phyloP scores from a whole-genome alignment of 2,888 invertebrate genomes.

The Drosophila sordidula region DNA sequence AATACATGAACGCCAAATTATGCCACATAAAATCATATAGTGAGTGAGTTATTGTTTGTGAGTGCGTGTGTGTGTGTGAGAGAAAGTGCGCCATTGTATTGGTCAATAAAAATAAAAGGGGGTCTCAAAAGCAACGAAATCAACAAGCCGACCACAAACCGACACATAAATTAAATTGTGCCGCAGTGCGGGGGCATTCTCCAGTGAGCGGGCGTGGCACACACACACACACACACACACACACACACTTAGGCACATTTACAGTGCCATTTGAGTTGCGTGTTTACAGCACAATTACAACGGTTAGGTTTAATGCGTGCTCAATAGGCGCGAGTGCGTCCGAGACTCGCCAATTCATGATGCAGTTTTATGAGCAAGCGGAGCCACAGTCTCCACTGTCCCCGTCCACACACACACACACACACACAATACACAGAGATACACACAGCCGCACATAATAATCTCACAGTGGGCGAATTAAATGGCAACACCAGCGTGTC shows the following conservation, averaged over 20 bases:
- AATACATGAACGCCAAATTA: conserved; percentile 66
- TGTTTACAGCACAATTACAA: conserved; percentile 81
- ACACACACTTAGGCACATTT: conserved; percentile 46
- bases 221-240: conserved; percentile 9
- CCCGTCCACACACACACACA: conserved; percentile 15
- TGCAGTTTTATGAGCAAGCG: conserved; percentile 74
- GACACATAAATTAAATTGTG: conserved; percentile 76
- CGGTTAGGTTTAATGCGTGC: conserved; percentile 80
- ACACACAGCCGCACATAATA: conserved; percentile 48
- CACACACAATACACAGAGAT: conserved; percentile 3
- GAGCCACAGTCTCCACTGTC: conserved; percentile 36
- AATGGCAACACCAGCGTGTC: conserved; percentile 48
- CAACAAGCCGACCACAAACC: conserved; percentile 73
- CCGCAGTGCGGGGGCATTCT: conserved; percentile 52
- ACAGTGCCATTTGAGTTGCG: conserved; percentile 79
- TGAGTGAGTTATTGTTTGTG: conserved; percentile 21
- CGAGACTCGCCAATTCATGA: conserved; percentile 70
- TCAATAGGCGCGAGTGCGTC: conserved; percentile 55
- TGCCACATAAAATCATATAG: conserved; percentile 58
- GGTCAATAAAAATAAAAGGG: conserved; percentile 74
- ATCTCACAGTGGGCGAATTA: conserved; percentile 60
- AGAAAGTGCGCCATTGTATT: conserved; percentile 59
- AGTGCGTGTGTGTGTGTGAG: conserved; percentile 13
- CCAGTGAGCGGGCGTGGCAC: conserved; percentile 32
- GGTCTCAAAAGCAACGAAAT: conserved; percentile 54